phyloP scores from a whole-genome alignment of 2,113 vertebrate species.

The Falcunculus frontatus region DNA sequence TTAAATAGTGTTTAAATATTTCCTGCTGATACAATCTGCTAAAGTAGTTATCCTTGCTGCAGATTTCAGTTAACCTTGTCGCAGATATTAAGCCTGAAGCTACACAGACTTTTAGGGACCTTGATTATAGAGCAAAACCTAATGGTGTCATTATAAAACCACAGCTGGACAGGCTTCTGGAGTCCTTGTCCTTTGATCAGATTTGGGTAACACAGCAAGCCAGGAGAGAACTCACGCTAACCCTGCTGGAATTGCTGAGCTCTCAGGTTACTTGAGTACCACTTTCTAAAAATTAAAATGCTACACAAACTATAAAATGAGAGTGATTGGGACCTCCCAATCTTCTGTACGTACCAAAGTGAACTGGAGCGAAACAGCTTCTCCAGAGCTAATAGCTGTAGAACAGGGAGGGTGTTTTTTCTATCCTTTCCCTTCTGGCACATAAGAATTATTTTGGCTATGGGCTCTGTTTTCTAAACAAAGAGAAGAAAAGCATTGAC shows the following conservation, averaged over 20 bases:
- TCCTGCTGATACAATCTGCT: conserved; percentile 77
- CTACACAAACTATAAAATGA: neutral
- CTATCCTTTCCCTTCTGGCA: neutral
- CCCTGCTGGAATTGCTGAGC: conserved; percentile 23
- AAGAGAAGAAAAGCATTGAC: neutral
- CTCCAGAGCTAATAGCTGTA: neutral
- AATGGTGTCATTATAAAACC: conserved; percentile 73
- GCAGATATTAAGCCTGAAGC: conserved; percentile 74
- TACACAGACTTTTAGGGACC: conserved; percentile 71
- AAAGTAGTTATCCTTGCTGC: conserved; percentile 79
- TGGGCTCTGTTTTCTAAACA: neutral
- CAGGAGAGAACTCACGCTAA: conserved; percentile 30
- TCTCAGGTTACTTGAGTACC: conserved; percentile 29
- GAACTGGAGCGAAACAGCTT: neutral
- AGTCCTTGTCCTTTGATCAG: conserved; percentile 72
- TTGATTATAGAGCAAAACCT: conserved; percentile 72
- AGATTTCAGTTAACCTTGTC: conserved; percentile 81
- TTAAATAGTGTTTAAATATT: conserved; percentile 82
- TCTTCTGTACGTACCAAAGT: neutral
- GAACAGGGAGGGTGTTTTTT: neutral
- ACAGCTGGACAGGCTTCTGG: conserved; percentile 75
- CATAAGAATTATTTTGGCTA: neutral
- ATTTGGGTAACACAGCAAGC: conserved; percentile 67
- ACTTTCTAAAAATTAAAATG: conserved; percentile 54
- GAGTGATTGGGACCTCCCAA: neutral